Conservation (phyloP, 1,140 invertebrate genomes). For the Scaptomyza pallida region DNA sequence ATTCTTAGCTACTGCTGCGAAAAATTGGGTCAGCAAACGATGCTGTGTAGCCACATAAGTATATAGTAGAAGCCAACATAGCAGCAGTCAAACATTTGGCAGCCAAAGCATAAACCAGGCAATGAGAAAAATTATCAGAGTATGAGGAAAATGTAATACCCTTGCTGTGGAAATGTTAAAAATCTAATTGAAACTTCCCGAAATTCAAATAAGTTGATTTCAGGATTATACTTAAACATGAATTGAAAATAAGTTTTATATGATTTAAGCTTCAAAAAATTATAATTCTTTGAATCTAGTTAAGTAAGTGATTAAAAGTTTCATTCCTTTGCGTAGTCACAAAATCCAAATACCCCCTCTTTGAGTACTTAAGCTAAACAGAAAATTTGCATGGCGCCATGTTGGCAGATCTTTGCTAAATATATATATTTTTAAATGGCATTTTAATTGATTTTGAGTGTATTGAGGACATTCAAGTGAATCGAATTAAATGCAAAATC, state of each 20-base stretch:
- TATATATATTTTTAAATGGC: conserved; percentile 46
- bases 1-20: conserved; percentile 55
- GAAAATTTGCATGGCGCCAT: conserved; percentile 19
- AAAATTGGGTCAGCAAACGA: conserved; percentile 73
- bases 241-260: too few species aligned
- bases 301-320: too few species aligned
- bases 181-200: background rate
- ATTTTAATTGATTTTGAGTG: conserved; percentile 70
- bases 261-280: too few species aligned
- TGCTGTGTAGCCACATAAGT: conserved; percentile 47
- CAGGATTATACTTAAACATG: too few species aligned
- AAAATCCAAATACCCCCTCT: too few species aligned
- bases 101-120: conserved; percentile 16
- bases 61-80: conserved; percentile 16
- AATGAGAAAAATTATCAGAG: background rate
- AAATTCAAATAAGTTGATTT: too few species aligned
- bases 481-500: conserved; percentile 66
- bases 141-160: background rate
- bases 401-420: conserved; percentile 1
- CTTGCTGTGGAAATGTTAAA: background rate
- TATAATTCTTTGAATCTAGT: too few species aligned
- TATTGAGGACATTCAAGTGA: conserved; percentile 27
- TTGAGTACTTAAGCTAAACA: background rate
- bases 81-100: conserved; percentile 62
- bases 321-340: too few species aligned